Percentiles rank a stretch among this genome's conserved stretches.
Evolutionary conservation across 2,113 vertebrate species (phyloP).

Genomic region (Sorex fumeus): DNA sequence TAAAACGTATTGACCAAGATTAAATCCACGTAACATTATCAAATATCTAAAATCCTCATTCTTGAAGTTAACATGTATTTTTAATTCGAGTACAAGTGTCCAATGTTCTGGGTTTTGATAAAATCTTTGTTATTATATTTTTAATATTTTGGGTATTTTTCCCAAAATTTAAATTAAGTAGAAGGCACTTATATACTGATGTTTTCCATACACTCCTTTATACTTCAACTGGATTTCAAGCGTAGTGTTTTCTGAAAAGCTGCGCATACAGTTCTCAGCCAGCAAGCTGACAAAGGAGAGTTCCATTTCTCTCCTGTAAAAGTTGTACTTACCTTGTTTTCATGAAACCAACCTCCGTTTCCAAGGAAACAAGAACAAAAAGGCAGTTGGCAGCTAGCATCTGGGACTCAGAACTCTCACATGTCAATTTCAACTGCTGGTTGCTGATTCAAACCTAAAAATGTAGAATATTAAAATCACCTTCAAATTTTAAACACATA

Average conservation of each 20-base stretch:
- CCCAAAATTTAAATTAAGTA: neutral
- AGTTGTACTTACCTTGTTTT: slow-evolving; percentile 83
- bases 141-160: neutral
- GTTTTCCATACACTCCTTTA: neutral
- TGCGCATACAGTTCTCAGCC: slow-evolving; percentile 46
- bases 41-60: slow-evolving; percentile 11
- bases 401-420: slow-evolving; percentile 83
- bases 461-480: slow-evolving; percentile 58
- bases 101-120: slow-evolving; percentile 4
- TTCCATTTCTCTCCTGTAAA: slow-evolving; percentile 67
- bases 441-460: slow-evolving; percentile 71
- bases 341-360: slow-evolving; percentile 80
- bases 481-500: slow-evolving; percentile 33
- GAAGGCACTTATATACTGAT: neutral
- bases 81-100: neutral
- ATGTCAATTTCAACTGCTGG: slow-evolving; percentile 77
- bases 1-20: neutral
- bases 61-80: neutral
- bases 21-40: neutral
- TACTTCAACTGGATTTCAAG: slow-evolving; percentile 21
- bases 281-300: slow-evolving; percentile 72
- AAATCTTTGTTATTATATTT: slow-evolving; percentile 46
- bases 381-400: slow-evolving; percentile 83
- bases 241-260: slow-evolving; percentile 46
- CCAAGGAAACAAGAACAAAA: slow-evolving; percentile 86